These are phyloP conservation scores for Chionis minor DNA, from an alignment of 2,113 vertebrate genomes.

Conservation along the genomic window DNA sequence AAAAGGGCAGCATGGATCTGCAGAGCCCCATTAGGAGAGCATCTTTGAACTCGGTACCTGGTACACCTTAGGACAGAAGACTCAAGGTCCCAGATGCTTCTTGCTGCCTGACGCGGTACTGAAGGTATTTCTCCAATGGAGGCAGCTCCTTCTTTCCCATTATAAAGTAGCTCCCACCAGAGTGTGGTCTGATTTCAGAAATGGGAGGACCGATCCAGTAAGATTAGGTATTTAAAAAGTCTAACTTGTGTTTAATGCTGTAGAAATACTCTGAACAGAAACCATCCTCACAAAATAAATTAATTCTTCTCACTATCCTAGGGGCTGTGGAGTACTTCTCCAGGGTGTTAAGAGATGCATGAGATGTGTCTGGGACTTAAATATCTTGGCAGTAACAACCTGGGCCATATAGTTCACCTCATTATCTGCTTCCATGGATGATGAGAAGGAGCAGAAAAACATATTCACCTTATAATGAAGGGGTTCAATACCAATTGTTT, in stretches of 20 bases:
- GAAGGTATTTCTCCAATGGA: not conserved
- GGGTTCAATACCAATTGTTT: not conserved
- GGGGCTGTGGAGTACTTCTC: not conserved
- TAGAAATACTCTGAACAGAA: not conserved
- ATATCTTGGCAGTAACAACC: not conserved
- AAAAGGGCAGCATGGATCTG: not conserved
- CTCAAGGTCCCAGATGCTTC: not conserved
- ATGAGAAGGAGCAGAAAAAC: not conserved
- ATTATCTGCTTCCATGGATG: not conserved
- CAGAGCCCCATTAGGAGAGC: not conserved
- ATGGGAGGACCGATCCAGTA: accelerated
- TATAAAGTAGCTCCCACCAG: not conserved
- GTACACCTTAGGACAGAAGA: not conserved
- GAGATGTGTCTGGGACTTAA: not conserved
- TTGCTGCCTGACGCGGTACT: not conserved
- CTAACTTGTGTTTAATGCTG: not conserved
- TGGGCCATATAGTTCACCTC: not conserved
- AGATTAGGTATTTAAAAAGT: not conserved
- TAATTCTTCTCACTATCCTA: not conserved
- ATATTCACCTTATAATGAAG: not conserved
- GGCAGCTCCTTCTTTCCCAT: not conserved
- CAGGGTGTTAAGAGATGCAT: not conserved
- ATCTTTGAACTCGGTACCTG: not conserved
- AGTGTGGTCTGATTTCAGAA: not conserved
- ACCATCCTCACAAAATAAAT: not conserved